Conservation (phyloP, 2,888 invertebrate genomes). For the Orthosia cruda region DNA sequence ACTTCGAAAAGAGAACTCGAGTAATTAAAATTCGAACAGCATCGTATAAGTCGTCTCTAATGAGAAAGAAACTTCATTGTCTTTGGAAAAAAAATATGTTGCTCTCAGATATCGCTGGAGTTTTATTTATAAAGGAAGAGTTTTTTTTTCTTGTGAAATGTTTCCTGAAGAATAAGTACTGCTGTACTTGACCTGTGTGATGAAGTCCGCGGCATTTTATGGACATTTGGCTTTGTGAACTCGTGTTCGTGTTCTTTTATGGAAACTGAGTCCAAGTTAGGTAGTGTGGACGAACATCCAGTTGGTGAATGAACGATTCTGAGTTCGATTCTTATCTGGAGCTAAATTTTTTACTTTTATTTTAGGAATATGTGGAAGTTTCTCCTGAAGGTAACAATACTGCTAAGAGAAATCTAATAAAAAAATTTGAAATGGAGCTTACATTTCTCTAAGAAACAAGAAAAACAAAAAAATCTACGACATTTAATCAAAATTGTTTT, state of each 20-base stretch:
- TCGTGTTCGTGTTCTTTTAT: neutral
- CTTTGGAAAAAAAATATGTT: conserved; percentile 35
- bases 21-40: conserved; percentile 71
- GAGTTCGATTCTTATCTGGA: neutral
- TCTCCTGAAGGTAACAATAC: neutral
- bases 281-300: neutral
- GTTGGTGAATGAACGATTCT: neutral
- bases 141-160: conserved; percentile 31
- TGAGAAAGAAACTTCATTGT: conserved; percentile 62
- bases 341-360: too few relatives aligned
- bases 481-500: neutral
- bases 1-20: conserved; percentile 54
- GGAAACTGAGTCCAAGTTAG: neutral
- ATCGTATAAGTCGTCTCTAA: conserved; percentile 49
- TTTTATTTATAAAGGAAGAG: conserved; percentile 37
- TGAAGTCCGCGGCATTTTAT: neutral
- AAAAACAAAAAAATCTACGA: neutral
- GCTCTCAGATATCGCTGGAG: conserved; percentile 27
- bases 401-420: neutral
- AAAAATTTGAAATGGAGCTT: too few relatives aligned
- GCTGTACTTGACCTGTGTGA: conserved; percentile 25
- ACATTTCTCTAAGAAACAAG: neutral
- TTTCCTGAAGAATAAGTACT: conserved; percentile 13
- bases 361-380: too few relatives aligned
- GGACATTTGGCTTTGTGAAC: neutral